phyloP scores from a whole-genome alignment of 2,888 invertebrate genomes.

The Luperina testacea region DNA sequence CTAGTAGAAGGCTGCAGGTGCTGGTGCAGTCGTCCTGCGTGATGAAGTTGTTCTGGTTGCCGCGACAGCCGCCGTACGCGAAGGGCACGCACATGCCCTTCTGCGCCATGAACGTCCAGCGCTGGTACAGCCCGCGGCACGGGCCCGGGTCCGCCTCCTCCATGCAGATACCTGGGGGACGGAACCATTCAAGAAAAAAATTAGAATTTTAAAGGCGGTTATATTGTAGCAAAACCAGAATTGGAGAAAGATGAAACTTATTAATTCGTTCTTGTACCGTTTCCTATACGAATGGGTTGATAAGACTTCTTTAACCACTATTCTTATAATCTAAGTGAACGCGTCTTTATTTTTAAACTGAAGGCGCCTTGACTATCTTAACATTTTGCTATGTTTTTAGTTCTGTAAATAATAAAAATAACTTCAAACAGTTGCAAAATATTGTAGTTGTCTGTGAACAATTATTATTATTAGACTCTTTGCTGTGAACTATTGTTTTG shows the following conservation, averaged over 20 bases:
- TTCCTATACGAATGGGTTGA: not conserved
- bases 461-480: too few species aligned
- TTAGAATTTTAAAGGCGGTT: not conserved
- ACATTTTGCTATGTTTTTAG: not conserved
- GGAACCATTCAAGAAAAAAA: too few species aligned
- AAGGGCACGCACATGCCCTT: conserved; percentile 96
- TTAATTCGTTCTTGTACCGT: not conserved
- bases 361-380: too few species aligned
- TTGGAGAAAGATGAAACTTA: not conserved
- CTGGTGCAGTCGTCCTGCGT: conserved; percentile 93
- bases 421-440: not conserved
- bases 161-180: conserved; percentile 92
- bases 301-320: not conserved
- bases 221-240: not conserved
- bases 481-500: not conserved
- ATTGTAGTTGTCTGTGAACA: not conserved
- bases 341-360: not conserved
- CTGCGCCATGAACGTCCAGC: conserved; percentile 95
- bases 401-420: not conserved
- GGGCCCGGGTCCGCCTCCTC: conserved; percentile 94
- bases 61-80: conserved; percentile 96
- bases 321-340: not conserved
- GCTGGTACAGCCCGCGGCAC: conserved; percentile 95
- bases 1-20: conserved; percentile 92
- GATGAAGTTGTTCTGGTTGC: conserved; percentile 97